Percentiles rank a stretch among this genome's conserved stretches.
phyloP scores from a whole-genome alignment of 2,797 vertebrate species.

The Molossus alvarezi region DNA sequence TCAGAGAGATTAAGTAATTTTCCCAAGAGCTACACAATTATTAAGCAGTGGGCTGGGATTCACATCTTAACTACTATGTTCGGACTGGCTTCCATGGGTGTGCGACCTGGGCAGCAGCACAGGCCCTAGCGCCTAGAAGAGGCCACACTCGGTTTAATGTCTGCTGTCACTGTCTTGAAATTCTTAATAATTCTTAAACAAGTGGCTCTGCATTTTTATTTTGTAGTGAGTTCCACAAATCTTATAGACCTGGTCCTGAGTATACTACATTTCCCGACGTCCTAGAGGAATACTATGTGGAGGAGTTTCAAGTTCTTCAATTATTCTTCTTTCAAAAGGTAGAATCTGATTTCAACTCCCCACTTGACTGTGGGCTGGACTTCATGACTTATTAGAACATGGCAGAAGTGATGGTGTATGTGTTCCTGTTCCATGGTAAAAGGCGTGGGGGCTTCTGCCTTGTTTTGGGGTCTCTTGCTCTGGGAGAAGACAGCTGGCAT shows the following conservation, averaged over 20 bases:
- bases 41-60: neutral
- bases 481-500: neutral
- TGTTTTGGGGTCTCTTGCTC: neutral
- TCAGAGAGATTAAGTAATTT: neutral
- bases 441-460: neutral
- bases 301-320: slow-evolving; percentile 5
- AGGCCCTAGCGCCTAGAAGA: neutral
- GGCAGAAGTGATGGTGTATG: neutral
- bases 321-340: neutral
- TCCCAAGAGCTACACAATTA: neutral
- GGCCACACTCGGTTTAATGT: neutral
- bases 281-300: neutral
- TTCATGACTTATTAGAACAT: neutral
- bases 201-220: slow-evolving; percentile 18
- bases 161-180: neutral
- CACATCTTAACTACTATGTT: neutral
- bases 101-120: neutral
- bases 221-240: neutral
- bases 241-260: neutral
- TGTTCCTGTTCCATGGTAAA: neutral
- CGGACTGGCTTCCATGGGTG: neutral
- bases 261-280: neutral
- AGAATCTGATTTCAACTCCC: neutral
- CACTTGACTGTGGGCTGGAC: neutral
- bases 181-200: neutral